Evolutionary conservation across 2,797 vertebrate genomes (phyloP).

Genomic region (Syncerus caffer): DNA sequence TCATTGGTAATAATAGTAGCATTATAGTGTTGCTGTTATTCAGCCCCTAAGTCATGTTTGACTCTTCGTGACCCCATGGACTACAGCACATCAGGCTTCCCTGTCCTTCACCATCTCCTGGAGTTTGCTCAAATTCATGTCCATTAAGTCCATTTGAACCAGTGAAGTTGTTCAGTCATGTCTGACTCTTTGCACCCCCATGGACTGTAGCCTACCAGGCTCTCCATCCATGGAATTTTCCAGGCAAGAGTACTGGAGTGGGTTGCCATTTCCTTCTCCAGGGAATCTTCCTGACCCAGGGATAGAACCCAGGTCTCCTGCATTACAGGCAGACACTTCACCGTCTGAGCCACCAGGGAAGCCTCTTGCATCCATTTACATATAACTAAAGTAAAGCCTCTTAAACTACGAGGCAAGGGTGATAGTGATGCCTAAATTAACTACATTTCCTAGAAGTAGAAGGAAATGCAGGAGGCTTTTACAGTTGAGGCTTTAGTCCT

Average conservation of each 20-base stretch:
- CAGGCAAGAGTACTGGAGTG: neutral
- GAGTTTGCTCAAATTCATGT: neutral
- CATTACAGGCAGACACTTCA: neutral
- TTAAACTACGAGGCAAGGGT: neutral
- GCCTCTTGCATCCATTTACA: neutral
- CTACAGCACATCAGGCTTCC: neutral
- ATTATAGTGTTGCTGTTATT: neutral
- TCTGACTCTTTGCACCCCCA: neutral
- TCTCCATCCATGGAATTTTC: neutral
- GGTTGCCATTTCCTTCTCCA: neutral
- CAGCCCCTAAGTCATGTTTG: neutral
- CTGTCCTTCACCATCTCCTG: neutral
- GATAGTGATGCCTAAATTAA: neutral
- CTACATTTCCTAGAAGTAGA: neutral
- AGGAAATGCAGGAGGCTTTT: neutral
- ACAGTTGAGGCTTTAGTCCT: neutral
- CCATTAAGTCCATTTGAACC: neutral
- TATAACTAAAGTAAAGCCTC: neutral
- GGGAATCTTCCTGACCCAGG: neutral
- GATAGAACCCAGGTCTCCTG: neutral
- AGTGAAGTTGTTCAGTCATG: neutral
- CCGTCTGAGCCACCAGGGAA: neutral
- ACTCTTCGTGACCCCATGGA: neutral
- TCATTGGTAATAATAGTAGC: neutral
- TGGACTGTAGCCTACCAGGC: neutral